Conservation (phyloP, 2,888 invertebrate species). For the Meteorus cinctellus region DNA sequence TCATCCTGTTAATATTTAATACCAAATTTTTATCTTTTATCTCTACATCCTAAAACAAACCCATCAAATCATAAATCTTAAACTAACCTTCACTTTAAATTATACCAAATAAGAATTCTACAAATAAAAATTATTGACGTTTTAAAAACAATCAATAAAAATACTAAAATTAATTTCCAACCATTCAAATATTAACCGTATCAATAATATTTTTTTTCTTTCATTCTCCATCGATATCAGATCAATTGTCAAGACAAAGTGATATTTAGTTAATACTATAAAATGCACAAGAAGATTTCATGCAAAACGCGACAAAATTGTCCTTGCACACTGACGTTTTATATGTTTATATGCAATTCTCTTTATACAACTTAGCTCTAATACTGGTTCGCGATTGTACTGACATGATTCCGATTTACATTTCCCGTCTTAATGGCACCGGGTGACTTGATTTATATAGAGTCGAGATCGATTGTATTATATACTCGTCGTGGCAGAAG, state of each 20-base stretch:
- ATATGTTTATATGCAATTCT: background rate
- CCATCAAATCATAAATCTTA: no score
- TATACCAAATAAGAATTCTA: no score
- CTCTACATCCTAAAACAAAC: no score
- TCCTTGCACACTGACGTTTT: constrained; percentile 8
- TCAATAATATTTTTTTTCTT: no score
- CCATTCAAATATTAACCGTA: no score
- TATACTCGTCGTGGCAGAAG: constrained; percentile 23
- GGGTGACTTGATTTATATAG: constrained; percentile 52
- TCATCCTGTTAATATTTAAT: no score
- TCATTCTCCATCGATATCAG: no score
- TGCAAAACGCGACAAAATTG: background rate
- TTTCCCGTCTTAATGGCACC: constrained; percentile 53
- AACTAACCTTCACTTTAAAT: no score
- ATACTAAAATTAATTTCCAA: no score
- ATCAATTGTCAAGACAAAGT: background rate
- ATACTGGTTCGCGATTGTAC: constrained; percentile 26
- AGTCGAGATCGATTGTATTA: constrained; percentile 30
- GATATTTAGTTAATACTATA: background rate
- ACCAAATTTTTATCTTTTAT: no score
- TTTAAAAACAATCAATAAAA: no score
- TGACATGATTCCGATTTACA: constrained; percentile 52
- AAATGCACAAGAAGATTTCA: background rate
- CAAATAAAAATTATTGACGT: no score
- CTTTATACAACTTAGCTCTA: background rate